Base-by-base conservation (phyloP, 2,797 vertebrate species). In the Trichosurus vulpecula region DNA sequence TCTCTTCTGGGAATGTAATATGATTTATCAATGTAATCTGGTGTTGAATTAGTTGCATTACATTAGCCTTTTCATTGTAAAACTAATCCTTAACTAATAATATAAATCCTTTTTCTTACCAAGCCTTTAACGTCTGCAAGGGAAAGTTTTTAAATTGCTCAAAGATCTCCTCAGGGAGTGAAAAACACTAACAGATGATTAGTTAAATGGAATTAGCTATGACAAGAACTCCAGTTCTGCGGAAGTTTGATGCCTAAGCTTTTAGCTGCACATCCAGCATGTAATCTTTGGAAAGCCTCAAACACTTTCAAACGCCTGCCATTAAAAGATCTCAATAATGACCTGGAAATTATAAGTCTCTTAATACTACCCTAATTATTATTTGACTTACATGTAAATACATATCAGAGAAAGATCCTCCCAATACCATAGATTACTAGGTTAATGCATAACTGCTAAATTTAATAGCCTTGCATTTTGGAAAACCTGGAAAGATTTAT, bases 31-130 rank as follows among this genome's bases (percentile, higher is more conserved):
- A 25, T 54, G 52, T 93, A 93, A 57, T 96, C 53, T 53, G 93
- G 61, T 54, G 52, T 25, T 92, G 11, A 94, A 94, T 90, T 52
- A 95, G 31, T 87, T 47, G 41, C 51, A 96, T 57, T 57, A 90
- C 91, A 61, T 22, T 96, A 54, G 92, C 51, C 94, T 91, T 96
- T 97, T 52, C 92, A 74, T 6, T 96, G 53, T 53, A 94, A 90
- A 92, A 52, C 19, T 93, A 87, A 51, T 53, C 56, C 58, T 92
- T 94, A 92, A 81, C 22, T 93, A 91, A 52, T 57, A 94, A 95
- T 52, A 54, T 30, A 92, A 96, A 95, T 52, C 52, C n/a, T 14
- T 87, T n/a, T 55, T 96, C 66, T 41, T 16, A 74, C 94, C 41
- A 94, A 90, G 92, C 66, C 91, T 97, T 95, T 53, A 92, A 56